These are phyloP conservation scores for Bubo blakistoni DNA, from an alignment of 2,113 vertebrate species.

Conservation along the genomic window DNA sequence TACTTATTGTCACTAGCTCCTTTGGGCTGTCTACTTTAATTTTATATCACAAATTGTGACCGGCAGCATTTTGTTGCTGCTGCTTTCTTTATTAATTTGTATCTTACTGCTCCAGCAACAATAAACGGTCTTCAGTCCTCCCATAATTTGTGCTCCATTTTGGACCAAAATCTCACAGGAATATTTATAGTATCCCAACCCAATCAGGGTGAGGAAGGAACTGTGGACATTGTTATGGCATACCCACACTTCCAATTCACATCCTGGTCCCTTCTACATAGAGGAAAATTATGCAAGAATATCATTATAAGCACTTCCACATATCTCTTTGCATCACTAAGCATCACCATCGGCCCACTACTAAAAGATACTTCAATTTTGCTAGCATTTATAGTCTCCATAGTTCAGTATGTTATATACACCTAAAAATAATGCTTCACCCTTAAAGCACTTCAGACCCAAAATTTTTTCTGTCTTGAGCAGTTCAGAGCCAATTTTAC, in stretches of 20 bases:
- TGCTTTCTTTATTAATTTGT: slow-evolving; percentile 61
- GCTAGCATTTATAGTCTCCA: background rate
- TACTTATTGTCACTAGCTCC: slow-evolving; percentile 54
- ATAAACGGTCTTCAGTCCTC: background rate
- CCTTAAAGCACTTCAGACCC: background rate
- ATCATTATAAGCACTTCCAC: background rate
- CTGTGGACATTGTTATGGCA: background rate
- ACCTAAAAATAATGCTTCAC: background rate
- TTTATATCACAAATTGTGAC: slow-evolving; percentile 55
- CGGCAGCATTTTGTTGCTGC: slow-evolving; percentile 19
- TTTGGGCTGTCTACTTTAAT: slow-evolving; percentile 59
- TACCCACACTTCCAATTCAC: background rate
- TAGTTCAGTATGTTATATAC: background rate
- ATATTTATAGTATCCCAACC: background rate
- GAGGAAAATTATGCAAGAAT: background rate
- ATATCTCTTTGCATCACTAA: background rate
- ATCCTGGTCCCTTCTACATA: background rate
- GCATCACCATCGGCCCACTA: background rate
- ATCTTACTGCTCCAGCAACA: slow-evolving; percentile 16
- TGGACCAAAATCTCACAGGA: background rate
- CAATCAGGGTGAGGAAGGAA: background rate
- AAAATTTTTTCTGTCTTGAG: background rate
- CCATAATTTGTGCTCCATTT: background rate
- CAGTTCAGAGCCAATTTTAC: background rate
- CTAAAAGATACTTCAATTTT: background rate